phyloP scores from a whole-genome alignment of 2,888 invertebrate species.

The Lumbricus terrestris region DNA sequence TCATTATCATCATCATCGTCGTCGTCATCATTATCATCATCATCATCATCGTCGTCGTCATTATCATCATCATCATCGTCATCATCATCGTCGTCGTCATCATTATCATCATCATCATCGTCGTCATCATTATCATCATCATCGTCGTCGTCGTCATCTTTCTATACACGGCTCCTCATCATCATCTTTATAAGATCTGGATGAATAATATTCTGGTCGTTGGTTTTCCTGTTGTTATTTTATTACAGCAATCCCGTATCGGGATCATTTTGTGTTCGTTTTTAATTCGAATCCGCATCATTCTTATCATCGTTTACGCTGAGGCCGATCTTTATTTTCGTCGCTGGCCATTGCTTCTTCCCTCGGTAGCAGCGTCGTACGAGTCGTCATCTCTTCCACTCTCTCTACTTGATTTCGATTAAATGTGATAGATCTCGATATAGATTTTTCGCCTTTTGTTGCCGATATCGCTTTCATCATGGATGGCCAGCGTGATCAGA shows the following conservation, averaged over 20 bases:
- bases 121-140: no score
- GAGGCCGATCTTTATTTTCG: not conserved
- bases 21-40: not conserved
- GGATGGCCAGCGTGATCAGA: no score
- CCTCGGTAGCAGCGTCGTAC: no score
- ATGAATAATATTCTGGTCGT: not conserved
- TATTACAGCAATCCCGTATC: not conserved
- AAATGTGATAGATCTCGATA: not conserved
- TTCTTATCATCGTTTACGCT: not conserved
- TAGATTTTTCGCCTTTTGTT: not conserved
- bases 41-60: not conserved
- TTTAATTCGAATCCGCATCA: not conserved
- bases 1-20: not conserved
- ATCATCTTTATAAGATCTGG: no score
- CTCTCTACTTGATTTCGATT: not conserved
- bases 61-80: not conserved
- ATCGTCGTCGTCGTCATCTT: not conserved
- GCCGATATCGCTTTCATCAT: not conserved
- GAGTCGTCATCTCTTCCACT: not conserved
- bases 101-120: no score
- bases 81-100: not conserved
- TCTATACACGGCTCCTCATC: no score
- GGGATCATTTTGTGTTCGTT: not conserved
- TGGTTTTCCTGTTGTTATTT: not conserved
- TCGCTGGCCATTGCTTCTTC: not conserved